phyloP scores from a whole-genome alignment of 2,888 invertebrate genomes.

The Hyppa rectilinea region DNA sequence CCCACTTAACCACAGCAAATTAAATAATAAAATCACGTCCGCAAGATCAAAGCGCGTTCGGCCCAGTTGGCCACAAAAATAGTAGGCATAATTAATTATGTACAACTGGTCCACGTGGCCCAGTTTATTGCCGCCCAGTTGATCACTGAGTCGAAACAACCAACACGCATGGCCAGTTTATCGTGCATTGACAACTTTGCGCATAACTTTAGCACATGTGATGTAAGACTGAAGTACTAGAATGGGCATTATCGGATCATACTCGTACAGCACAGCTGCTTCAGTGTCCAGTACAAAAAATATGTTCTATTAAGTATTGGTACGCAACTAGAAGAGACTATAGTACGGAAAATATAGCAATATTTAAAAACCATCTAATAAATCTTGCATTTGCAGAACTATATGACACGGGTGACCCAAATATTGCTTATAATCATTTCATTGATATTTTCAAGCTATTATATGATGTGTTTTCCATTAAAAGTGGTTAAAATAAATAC shows the following conservation, averaged over 20 bases:
- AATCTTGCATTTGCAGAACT: not conserved
- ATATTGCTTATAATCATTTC: slow-evolving; percentile 1
- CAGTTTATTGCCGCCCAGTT: too few relatives aligned
- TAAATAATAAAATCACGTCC: too few relatives aligned
- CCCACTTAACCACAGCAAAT: too few relatives aligned
- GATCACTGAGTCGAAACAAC: too few relatives aligned
- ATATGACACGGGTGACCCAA: not conserved
- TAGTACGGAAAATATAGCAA: not conserved
- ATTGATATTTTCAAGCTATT: slow-evolving; percentile 9
- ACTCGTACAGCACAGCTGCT: slow-evolving; percentile 5
- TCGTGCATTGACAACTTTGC: too few relatives aligned
- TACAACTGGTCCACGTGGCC: too few relatives aligned
- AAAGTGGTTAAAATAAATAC: slow-evolving; percentile 9
- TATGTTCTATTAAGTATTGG: not conserved
- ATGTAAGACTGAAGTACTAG: not conserved
- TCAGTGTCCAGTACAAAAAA: not conserved
- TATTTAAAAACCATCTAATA: not conserved
- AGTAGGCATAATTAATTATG: too few relatives aligned
- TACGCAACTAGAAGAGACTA: not conserved
- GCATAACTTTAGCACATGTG: not conserved
- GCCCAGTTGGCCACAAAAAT: too few relatives aligned
- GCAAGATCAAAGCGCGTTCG: too few relatives aligned
- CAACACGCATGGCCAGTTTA: too few relatives aligned
- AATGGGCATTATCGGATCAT: slow-evolving; percentile 3
- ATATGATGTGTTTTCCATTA: slow-evolving; percentile 9